Evolutionary conservation across 2,797 vertebrate genomes (phyloP).

Genomic region (Austrolebias charrua): DNA sequence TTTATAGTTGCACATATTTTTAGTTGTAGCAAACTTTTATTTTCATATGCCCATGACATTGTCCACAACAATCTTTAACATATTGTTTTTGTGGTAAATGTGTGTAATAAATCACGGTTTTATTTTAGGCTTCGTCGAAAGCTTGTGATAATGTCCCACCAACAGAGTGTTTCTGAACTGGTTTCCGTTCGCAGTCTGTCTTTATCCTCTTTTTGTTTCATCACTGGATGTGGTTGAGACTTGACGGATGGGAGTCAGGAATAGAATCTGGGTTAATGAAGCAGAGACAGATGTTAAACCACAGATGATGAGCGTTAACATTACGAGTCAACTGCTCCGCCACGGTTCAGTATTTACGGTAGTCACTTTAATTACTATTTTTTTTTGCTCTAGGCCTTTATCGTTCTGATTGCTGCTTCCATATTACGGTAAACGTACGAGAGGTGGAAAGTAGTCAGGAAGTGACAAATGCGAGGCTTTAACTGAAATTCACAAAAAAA

Average conservation of each 20-base stretch:
- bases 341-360: constrained; percentile 20
- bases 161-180: background rate
- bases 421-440: constrained; percentile 14
- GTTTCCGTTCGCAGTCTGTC: constrained; percentile 1
- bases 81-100: background rate
- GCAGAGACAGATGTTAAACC: constrained; percentile 22
- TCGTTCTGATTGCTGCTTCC: constrained; percentile 25
- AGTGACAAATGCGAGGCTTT: constrained; percentile 25
- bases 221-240: constrained; percentile 17
- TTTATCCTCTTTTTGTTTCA: constrained; percentile 11
- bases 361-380: constrained; percentile 36
- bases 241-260: constrained; percentile 41
- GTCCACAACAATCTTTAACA: background rate
- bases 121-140: background rate
- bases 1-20: no score
- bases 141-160: background rate
- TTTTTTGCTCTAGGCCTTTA: constrained; percentile 23
- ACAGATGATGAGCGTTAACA: constrained; percentile 20
- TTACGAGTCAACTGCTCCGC: constrained; percentile 18
- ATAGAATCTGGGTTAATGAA: constrained; percentile 43
- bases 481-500: constrained; percentile 5
- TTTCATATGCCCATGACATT: background rate
- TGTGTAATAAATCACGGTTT: background rate
- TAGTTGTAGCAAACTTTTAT: no score
- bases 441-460: constrained; percentile 13